Evolutionary conservation across 2,797 vertebrate genomes (phyloP), one percentile per base, ranked within the genome.

Genomic region (Lerista edwardsae): DNA sequence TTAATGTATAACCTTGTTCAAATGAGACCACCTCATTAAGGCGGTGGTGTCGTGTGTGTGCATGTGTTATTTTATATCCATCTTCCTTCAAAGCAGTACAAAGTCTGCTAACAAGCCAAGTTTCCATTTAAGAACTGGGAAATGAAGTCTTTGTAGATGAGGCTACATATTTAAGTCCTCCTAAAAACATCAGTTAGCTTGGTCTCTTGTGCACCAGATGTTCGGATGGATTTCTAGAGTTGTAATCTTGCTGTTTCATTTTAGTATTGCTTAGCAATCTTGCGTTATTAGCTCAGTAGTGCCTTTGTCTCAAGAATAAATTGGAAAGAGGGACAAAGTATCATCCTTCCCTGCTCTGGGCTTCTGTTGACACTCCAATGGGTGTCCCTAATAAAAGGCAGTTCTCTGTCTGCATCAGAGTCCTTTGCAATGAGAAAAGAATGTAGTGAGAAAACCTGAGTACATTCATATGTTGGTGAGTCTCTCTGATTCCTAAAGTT

Each of bases 131-230:
- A 55, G 15, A 72, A 83, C 0, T 73, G 51, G 3, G 36, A 1
- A 29, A 0, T 44, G 41, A 44, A 44, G 41, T 4, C 41, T 44
- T 44, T 44, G 86, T 67, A 51, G 17, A 1, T 25, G 14, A n/a
- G 67, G 10, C 82, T 4, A 0, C 14, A 0, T 0, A 39, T 80
- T 87, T 86, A 27, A 2, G 6, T 31, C 2, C 0, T 73, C 17
- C 39, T 81, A 75, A 86, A 91, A 89, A 91, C 84, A 83, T 88
- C 87, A 61, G 51, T 12, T 88, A 90, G 86, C 83, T 92, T 88
- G 87, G 72, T 34, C 79, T 67, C 93, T 91, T 87, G 91, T 85
- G 91, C 1, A 44, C 75, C 91, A 65, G 36, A 82, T 80, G 34
- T 9, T 64, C 79, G 65, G 87, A 87, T 90, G 41, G 86, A 7